Conservation (phyloP, 1,140 invertebrate species). For the Whitmania pigra region DNA sequence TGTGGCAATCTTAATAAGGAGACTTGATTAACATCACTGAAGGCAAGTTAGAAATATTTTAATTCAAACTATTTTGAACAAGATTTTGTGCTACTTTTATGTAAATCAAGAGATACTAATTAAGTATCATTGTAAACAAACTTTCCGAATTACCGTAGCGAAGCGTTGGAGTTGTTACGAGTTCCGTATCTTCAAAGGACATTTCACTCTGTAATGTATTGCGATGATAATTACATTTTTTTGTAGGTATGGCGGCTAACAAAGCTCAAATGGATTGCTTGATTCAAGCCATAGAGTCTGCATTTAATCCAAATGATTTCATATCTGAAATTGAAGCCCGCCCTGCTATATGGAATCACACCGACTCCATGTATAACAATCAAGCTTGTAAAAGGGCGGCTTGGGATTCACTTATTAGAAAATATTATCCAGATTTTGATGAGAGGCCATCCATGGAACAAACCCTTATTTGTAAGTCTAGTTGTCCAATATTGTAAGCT, state of each 20-base stretch:
- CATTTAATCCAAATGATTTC: slow-evolving; percentile 10
- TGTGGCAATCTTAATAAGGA: no score
- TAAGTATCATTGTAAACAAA: no score
- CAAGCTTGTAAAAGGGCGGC: slow-evolving; percentile 4
- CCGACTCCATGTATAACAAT: slow-evolving; percentile 4
- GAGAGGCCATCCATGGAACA: slow-evolving; percentile 1
- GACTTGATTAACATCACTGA: no score
- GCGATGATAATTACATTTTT: no score
- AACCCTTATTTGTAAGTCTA: slow-evolving; percentile 5
- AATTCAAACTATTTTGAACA: no score
- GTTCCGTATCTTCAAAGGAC: no score
- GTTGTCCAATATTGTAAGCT: neutral
- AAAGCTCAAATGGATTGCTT: neutral
- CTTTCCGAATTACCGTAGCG: no score
- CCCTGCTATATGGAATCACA: slow-evolving; percentile 5
- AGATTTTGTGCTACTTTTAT: no score
- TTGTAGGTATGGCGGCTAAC: slow-evolving; percentile 2
- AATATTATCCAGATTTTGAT: slow-evolving; percentile 8
- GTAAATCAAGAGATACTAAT: no score
- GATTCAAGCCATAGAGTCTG: slow-evolving; percentile 1
- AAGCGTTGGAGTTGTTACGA: no score
- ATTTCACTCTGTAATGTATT: no score
- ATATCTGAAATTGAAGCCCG: neutral
- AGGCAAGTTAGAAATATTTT: no score
- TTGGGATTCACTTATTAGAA: neutral